A percentile compares a stretch with the other conserved stretches of the same genome.
phyloP scores from a whole-genome alignment of 2,113 vertebrate species.

The Cyprinus carpio region DNA sequence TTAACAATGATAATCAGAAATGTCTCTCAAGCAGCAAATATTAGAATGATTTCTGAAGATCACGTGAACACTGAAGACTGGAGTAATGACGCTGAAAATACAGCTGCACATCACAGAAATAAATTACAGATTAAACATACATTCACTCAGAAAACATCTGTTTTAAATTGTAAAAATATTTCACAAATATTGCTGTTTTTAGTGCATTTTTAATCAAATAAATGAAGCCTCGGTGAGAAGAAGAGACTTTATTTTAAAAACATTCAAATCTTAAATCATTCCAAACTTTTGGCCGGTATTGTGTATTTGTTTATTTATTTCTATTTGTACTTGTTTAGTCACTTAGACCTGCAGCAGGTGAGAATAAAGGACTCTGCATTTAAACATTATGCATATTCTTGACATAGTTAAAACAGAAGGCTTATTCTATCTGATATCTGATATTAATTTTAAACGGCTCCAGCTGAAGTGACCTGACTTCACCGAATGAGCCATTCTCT shows the following conservation, averaged over 20 bases:
- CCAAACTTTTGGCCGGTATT: not conserved
- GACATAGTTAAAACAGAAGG: not conserved
- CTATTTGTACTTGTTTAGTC: not conserved
- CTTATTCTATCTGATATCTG: not conserved
- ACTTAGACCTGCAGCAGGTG: conserved; percentile 7
- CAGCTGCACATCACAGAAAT: not conserved
- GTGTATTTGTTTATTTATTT: no score
- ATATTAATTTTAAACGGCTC: not conserved
- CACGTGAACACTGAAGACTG: conserved; percentile 7
- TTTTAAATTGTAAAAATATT: not conserved
- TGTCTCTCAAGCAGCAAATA: not conserved
- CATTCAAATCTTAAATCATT: not conserved
- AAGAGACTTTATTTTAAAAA: not conserved
- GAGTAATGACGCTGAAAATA: not conserved
- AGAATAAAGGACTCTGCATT: not conserved
- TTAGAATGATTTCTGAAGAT: not conserved
- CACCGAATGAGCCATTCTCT: not conserved
- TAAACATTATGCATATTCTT: not conserved
- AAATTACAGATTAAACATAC: not conserved
- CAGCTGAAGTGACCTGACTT: not conserved
- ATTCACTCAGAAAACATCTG: not conserved
- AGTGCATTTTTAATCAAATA: not conserved
- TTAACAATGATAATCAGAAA: not conserved
- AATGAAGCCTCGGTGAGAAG: not conserved
- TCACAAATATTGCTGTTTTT: not conserved